Evolutionary conservation across 2,797 vertebrate species (phyloP), one percentile per base, ranked within the genome.

Genomic region (Gobionotothen gibberifrons): DNA sequence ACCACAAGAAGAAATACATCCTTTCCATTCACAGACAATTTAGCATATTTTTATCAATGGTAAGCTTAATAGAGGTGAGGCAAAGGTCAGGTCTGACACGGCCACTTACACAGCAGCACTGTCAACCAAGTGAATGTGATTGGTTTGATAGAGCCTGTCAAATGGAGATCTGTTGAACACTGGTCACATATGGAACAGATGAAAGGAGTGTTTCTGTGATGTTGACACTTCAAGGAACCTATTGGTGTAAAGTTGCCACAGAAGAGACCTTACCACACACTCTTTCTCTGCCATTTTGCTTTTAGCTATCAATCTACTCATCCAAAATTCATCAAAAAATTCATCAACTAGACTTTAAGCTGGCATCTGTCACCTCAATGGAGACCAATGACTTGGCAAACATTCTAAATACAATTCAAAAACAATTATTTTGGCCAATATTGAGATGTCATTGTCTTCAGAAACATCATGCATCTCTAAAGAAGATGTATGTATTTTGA

Each of bases 101-200:
- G n/a, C n/a, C n/a, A n/a, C n/a, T n/a, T n/a, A n/a, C n/a, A n/a
- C n/a, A n/a, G n/a, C n/a, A n/a, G n/a, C n/a, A n/a, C n/a, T n/a
- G n/a, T n/a, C n/a, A n/a, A n/a, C n/a, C n/a, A n/a, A n/a, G 26
- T 26, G 26, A 26, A 26, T 26, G 26, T 43, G 76, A 82, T 59
- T 9, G 74, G 60, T 39, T 49, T 13, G 51, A 73, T 65, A 3
- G 15, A 69, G 64, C 26, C 0, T 0, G 2, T 39, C 65, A 65
- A 64, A 40, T 9, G 68, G 71, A 67, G 42, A 57, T 69, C 43
- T 59, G 42, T 11, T 56, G 65, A 76, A 61, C 73, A 67, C 5
- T 19, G 1, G 64, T 22, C 81, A 88, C 90, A 92, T 83, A 82
- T 92, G 93, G 91, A 87, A 88, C 16, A 19, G 49, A 92, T 93